Conservation (phyloP, 2,888 invertebrate species). For the Epirrita christyi region DNA sequence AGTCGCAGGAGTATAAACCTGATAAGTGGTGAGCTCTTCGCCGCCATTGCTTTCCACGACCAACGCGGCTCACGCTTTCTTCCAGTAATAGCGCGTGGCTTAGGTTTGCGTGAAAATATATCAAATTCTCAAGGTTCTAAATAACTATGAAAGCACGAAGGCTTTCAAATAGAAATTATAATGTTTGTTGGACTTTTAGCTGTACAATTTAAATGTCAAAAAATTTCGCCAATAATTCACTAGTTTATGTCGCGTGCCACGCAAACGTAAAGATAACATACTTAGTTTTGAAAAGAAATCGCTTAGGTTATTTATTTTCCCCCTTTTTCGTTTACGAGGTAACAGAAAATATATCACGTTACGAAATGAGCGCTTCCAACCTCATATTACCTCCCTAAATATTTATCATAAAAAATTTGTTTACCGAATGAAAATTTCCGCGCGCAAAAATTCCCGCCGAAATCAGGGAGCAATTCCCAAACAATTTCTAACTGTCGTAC, state of each 20-base stretch:
- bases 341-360: constrained; percentile 33
- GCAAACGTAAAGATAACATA: constrained; percentile 9
- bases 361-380: constrained; percentile 21
- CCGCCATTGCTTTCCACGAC: no score
- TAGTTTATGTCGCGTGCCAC: constrained; percentile 8
- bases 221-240: constrained; percentile 7
- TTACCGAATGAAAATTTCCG: constrained; percentile 40
- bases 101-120: constrained; percentile 10
- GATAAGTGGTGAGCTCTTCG: no score
- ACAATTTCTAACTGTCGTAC: constrained; percentile 30
- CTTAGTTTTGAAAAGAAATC: constrained; percentile 10
- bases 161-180: constrained; percentile 2
- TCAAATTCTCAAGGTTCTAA: neutral
- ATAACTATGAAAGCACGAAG: constrained; percentile 6
- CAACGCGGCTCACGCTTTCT: no score
- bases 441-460: constrained; percentile 33
- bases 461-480: constrained; percentile 28
- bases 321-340: constrained; percentile 12
- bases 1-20: no score
- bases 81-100: no score
- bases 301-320: constrained; percentile 15
- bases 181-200: constrained; percentile 4
- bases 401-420: constrained; percentile 41
- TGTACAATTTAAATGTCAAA: constrained; percentile 18
- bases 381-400: constrained; percentile 36